Conservation (phyloP, 2,888 invertebrate species). For the Ariolimax columbianus region DNA sequence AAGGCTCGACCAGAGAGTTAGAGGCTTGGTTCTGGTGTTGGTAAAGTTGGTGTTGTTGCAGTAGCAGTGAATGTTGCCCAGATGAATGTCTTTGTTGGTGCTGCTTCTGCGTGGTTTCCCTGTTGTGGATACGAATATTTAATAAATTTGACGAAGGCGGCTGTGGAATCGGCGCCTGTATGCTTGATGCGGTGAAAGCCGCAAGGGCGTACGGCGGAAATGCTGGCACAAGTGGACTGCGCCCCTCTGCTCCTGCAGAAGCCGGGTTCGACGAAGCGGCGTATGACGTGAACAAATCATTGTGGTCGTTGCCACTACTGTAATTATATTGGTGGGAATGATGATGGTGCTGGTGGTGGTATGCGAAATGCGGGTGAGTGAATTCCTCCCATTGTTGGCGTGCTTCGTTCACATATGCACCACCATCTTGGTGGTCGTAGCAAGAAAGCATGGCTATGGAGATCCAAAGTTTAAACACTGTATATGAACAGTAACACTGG, state of each 20-base stretch:
- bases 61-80: not conserved
- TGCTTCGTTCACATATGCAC: not conserved
- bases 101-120: not conserved
- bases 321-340: not conserved
- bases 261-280: not conserved
- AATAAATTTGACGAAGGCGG: not conserved
- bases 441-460: not conserved
- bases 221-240: conserved; percentile 11
- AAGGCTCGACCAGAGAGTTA: not conserved
- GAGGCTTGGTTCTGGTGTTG: conserved; percentile 8
- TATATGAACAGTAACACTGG: no score
- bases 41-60: not conserved
- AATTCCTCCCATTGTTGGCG: not conserved
- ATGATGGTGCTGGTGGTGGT: conserved; percentile 2
- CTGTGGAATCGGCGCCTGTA: conserved; percentile 4
- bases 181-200: conserved; percentile 15
- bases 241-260: not conserved
- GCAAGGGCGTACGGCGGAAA: conserved; percentile 36
- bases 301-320: not conserved
- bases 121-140: not conserved
- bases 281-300: conserved; percentile 31
- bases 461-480: no score
- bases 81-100: not conserved
- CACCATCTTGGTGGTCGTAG: not conserved
- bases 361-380: not conserved